Evolutionary conservation across 2,113 vertebrate genomes (phyloP), one percentile per base, ranked within the genome.

Genomic region (Eulemur rufifrons): DNA sequence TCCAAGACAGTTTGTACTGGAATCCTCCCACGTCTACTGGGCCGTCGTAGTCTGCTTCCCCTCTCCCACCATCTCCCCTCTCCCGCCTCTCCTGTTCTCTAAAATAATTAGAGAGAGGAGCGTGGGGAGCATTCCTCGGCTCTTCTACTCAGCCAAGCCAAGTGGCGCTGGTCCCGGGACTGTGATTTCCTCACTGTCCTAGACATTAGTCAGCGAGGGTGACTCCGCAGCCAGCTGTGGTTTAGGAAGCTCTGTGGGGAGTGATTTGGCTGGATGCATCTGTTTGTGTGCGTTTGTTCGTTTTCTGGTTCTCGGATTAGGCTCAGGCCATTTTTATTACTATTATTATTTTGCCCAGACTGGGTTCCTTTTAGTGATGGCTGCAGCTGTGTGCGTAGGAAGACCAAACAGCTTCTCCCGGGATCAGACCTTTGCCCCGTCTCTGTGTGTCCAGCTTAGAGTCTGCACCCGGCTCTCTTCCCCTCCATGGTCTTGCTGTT

Each of bases 181-280:
- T 89, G 94, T 0, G 21, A 32, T 91, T 87, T 95, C 78, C 78
- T 85, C 81, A 7, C 66, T 68, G 88, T 61, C 87, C 64, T 52
- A 10, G 89, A 84, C 74, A 0, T 74, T 8, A 39, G 87, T 95
- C 3, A 4, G 86, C 5, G 0, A 42, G 88, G 21, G 29, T 52
- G 97, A 83, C 86, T 64, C 27, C 1, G 37, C 23, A 14, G 93
- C 96, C 95, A 77, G 96, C 96, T 83, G 93, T 93, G 83, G 39
- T 18, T 82, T 29, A 74, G 91, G 88, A 56, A 18, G 95, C 7
- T 0, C 91, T 6, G 14, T 45, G 87, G 94, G 85, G 12, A 2
- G 0, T 1, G 17, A 45, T 56, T 90, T 0, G 0, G 95, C 89
- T 32, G 12, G 73, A 17, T 9, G 4, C 0, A 4, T 27, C 4